Base-by-base conservation (phyloP, 1,140 invertebrate genomes). In the Bombus pyrosoma region DNA sequence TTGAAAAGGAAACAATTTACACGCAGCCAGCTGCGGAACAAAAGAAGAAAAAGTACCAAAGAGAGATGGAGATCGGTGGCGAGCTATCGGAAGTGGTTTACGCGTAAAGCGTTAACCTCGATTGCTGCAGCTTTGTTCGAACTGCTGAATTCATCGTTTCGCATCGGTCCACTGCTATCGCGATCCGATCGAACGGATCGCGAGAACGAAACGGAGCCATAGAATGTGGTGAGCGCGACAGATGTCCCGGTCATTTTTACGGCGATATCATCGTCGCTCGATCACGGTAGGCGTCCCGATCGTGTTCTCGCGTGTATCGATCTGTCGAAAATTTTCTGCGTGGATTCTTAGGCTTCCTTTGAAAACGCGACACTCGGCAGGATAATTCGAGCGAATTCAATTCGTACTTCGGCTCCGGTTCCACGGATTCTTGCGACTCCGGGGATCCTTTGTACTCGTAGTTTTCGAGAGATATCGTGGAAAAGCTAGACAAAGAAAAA, bases 111-210 rank as follows among this genome's bases (percentile, higher is more conserved):
- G 64, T 71, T 79, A 79, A 84, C 82, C 82, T 34, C 66, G 82
- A 71, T 84, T 43, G 66, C 25, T 9, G 59, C 66, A 79, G 66
- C 47, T 79, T 47, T 12, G 39, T 43, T 78, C 37, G 66, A 71
- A 79, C 71, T 47, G 76, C 66, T 71, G 82, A 84, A 84, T 79
- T 84, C 47, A 79, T 84, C 76, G 82, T 79, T 71, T 79, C 53
- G 53, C 37, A 18, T 43, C 22, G 41, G 69, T 25, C 59, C 43
- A 32, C 28, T 74, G 47, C 78, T 83, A 83, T 78, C 64, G 64
- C 41, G 69, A 59, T 74, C 34, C 34, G 59, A 32, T 76, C 71
- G 66, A 47, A 41, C 10, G 57, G 81, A 18, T 43, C 47, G 47
- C 47, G 47, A 53, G 47, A 53, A 53, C 47, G 22, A 74, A 83